A percentile compares a stretch with the other conserved stretches of the same genome.
Evolutionary conservation across 2,888 invertebrate genomes (phyloP).

Genomic region (Lithodes maja): DNA sequence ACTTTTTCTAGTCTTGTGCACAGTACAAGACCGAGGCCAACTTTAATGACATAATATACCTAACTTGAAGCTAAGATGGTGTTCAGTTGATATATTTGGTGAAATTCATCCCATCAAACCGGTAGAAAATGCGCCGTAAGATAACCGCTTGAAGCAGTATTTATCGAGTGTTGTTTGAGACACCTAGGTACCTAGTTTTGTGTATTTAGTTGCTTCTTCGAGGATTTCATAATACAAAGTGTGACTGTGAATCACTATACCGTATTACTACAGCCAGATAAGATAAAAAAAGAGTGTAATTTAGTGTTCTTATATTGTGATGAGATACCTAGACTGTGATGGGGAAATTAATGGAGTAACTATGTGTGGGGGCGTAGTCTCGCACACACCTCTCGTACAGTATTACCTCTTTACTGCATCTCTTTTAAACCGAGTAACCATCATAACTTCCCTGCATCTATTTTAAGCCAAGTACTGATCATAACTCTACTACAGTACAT

Average conservation of each 20-base stretch:
- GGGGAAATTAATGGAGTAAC: conserved; percentile 31
- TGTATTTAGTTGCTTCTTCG: conserved; percentile 32
- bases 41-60: too few relatives aligned
- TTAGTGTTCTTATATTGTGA: conserved; percentile 28
- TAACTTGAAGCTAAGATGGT: too few relatives aligned
- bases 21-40: too few relatives aligned
- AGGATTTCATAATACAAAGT: conserved; percentile 29
- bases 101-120: too few relatives aligned
- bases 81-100: too few relatives aligned
- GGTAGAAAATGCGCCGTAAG: background rate
- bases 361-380: conserved; percentile 17
- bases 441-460: background rate
- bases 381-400: background rate
- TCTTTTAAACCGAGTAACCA: background rate
- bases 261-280: background rate
- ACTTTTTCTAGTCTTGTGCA: too few relatives aligned
- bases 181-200: background rate
- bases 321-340: conserved; percentile 43
- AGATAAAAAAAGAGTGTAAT: conserved; percentile 2
- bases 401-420: background rate
- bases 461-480: too few relatives aligned
- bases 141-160: background rate
- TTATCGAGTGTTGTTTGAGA: background rate
- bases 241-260: conserved; percentile 28
- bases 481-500: too few relatives aligned